Conservation (phyloP, 2,113 vertebrate species). For the Colaptes auratus region DNA sequence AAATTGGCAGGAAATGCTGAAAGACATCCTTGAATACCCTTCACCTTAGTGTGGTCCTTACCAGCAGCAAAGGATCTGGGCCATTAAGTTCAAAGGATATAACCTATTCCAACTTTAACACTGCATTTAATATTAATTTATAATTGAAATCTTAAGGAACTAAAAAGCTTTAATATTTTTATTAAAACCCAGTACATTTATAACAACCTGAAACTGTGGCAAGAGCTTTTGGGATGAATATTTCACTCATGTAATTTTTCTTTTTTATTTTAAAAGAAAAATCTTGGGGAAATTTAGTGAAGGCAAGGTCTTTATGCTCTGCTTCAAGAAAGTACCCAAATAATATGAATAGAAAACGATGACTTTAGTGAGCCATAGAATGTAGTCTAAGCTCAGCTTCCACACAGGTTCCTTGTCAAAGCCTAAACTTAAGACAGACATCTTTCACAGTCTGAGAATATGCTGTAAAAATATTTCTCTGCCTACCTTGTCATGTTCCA, state of each 20-base stretch:
- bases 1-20: not conserved
- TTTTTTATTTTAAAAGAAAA: conserved; percentile 21
- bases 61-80: not conserved
- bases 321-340: not conserved
- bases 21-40: not conserved
- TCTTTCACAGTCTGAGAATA: not conserved
- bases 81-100: conserved; percentile 34
- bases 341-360: not conserved
- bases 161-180: conserved; percentile 31
- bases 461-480: not conserved
- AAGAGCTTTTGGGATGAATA: conserved; percentile 1
- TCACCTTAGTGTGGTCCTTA: not conserved
- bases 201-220: not conserved
- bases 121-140: conserved; percentile 40
- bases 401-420: not conserved
- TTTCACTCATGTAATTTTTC: not conserved
- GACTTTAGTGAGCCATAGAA: not conserved
- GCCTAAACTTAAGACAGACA: not conserved
- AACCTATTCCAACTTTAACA: conserved; percentile 17
- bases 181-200: conserved; percentile 8
- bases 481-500: not conserved
- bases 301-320: not conserved
- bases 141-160: conserved; percentile 2
- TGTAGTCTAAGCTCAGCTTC: not conserved
- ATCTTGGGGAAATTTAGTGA: not conserved